Percentiles rank a stretch among this genome's conserved stretches.
Conservation (phyloP, 2,113 vertebrate species). For the Rostratula benghalensis region DNA sequence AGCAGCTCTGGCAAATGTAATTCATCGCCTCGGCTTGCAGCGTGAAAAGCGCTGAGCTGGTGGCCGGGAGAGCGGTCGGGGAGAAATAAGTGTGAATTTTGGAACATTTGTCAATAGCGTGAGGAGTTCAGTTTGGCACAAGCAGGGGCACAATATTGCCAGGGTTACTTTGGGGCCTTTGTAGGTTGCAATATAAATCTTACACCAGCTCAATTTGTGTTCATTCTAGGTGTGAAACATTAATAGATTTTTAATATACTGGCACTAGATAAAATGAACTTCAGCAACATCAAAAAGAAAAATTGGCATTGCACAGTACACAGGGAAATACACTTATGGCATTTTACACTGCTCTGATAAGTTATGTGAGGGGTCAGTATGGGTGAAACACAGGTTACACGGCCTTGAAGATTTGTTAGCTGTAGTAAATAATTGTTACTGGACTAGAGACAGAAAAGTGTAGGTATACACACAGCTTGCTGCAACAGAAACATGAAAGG, state of each 20-base stretch:
- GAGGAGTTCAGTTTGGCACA: conserved; percentile 13
- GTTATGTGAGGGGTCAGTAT: conserved; percentile 7
- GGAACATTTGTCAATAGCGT: neutral
- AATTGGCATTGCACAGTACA: neutral
- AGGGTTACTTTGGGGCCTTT: neutral
- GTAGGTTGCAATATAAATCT: neutral
- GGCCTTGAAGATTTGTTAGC: neutral
- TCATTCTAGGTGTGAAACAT: conserved; percentile 26
- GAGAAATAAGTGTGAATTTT: neutral
- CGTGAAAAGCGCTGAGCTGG: neutral
- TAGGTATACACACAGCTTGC: neutral
- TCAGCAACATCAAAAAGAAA: neutral
- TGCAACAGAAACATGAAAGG: neutral
- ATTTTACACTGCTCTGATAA: neutral
- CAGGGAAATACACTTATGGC: neutral
- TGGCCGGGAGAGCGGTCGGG: neutral
- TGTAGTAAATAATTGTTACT: conserved; percentile 25
- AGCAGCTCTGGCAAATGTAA: neutral
- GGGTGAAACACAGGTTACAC: conserved; percentile 33
- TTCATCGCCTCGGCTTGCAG: neutral
- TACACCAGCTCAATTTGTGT: neutral
- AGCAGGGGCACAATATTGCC: neutral
- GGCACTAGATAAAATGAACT: conserved; percentile 26
- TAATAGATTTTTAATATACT: conserved; percentile 61
- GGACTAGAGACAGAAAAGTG: neutral